phyloP scores from a whole-genome alignment of 2,113 vertebrate species.

The Stegostoma tigrinum region DNA sequence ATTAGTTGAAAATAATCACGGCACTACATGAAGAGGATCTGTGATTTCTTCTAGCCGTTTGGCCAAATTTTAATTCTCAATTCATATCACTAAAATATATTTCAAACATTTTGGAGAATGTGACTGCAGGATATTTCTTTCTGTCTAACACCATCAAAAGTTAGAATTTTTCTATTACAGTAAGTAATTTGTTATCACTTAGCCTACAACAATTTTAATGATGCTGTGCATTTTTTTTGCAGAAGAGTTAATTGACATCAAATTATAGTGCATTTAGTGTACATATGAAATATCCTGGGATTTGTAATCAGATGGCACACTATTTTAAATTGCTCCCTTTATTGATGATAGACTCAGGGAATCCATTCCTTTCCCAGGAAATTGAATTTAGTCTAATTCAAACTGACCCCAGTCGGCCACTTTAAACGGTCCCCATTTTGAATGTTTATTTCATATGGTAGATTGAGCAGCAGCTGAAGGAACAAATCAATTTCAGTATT shows the following conservation, averaged over 20 bases:
- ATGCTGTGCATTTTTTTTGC: neutral
- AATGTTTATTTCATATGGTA: neutral
- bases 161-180: neutral
- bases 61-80: neutral
- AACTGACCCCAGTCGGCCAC: too few species aligned
- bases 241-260: neutral
- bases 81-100: neutral
- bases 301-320: neutral
- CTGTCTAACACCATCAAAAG: neutral
- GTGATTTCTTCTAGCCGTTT: neutral
- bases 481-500: neutral
- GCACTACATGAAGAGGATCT: neutral
- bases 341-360: neutral
- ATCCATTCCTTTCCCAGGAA: neutral
- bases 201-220: neutral
- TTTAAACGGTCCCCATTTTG: too few species aligned
- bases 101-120: neutral
- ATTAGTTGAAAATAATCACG: neutral
- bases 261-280: neutral
- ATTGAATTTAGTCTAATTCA: too few species aligned
- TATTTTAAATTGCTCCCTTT: neutral
- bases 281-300: neutral
- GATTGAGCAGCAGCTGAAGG: neutral
- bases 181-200: neutral
- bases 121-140: neutral